Evolutionary conservation across 2,113 vertebrate species (phyloP).

Genomic region (Xenopus tropicalis): UCB_Xtro_10.0 CM004449.2:103649501-103650000

Average conservation of each 20-base stretch:
- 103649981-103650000: not conserved
- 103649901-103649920: not conserved
- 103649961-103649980: not conserved
- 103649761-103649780: slow-evolving; percentile 63
- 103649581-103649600: slow-evolving; percentile 13
- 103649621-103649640: slow-evolving; percentile 23
- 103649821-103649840: not conserved
- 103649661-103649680: slow-evolving; percentile 46
- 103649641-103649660: not conserved
- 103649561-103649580: slow-evolving; percentile 19
- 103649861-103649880: not conserved
- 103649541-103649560: slow-evolving; percentile 11
- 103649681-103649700: slow-evolving; percentile 55
- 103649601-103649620: slow-evolving; percentile 7
- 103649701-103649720: slow-evolving; percentile 38
- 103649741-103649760: slow-evolving; percentile 53
- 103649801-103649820: not conserved
- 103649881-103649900: too few relatives aligned
- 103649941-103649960: not conserved
- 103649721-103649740: slow-evolving; percentile 55
- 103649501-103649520: slow-evolving; percentile 23
- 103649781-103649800: slow-evolving; percentile 53
- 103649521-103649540: not conserved
- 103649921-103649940: not conserved
- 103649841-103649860: not conserved